Conservation (phyloP, 2,888 invertebrate genomes). For the Drosophila fungiperda region DNA sequence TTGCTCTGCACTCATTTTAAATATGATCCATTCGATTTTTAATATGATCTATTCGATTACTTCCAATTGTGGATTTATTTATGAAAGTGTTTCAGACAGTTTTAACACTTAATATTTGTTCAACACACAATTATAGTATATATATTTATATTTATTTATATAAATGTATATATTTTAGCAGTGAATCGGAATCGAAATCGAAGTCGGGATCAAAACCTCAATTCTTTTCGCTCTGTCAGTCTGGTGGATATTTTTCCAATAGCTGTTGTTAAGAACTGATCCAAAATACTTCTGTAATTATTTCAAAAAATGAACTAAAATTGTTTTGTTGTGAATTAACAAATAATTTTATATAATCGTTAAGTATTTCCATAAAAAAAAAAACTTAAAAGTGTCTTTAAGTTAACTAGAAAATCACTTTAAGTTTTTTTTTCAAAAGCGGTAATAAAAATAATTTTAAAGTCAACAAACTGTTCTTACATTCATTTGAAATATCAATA, state of each 20-base stretch:
- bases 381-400: too few species aligned
- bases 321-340: too few species aligned
- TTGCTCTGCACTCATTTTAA: slow-evolving; percentile 18
- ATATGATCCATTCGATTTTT: slow-evolving; percentile 2
- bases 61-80: neutral
- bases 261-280: neutral
- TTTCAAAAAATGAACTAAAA: neutral
- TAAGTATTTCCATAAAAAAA: too few species aligned
- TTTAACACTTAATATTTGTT: neutral
- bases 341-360: too few species aligned
- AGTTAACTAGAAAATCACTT: too few species aligned
- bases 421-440: too few species aligned
- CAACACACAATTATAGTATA: neutral
- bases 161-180: too few species aligned
- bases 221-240: neutral
- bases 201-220: neutral
- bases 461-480: neutral
- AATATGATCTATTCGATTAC: slow-evolving; percentile 2
- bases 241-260: neutral
- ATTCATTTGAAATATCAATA: neutral
- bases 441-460: neutral
- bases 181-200: too few species aligned
- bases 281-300: neutral
- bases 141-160: neutral
- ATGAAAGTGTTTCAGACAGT: neutral